Evolutionary conservation across 2,797 vertebrate genomes (phyloP).

Genomic region (Potorous gilbertii): DNA sequence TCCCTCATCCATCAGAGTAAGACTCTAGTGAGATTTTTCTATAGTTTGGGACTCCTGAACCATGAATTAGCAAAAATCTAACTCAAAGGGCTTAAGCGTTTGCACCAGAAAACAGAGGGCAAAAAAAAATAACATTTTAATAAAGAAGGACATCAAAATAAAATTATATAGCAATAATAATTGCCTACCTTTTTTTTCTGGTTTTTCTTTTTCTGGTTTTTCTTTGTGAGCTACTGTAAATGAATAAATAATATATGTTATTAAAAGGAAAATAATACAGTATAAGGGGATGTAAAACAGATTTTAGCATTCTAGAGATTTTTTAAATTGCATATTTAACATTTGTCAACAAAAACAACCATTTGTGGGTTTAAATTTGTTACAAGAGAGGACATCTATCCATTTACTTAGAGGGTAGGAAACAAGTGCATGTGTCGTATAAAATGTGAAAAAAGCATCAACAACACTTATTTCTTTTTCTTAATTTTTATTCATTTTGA

Average conservation of each 20-base stretch:
- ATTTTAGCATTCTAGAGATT: conserved; percentile 15
- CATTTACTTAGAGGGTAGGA: background rate
- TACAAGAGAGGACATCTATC: background rate
- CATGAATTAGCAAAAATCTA: conserved; percentile 14
- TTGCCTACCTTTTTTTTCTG: conserved; percentile 75
- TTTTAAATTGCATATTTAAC: background rate
- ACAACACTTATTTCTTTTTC: background rate
- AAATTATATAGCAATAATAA: background rate
- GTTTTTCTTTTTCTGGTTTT: conserved; percentile 75
- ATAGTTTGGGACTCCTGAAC: background rate
- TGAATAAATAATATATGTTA: conserved; percentile 45
- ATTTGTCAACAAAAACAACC: background rate
- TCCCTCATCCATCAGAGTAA: background rate
- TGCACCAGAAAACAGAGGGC: background rate
- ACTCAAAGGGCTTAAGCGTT: background rate
- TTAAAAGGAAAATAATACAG: conserved; percentile 47
- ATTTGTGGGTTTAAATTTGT: background rate
- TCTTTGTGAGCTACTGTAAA: conserved; percentile 75
- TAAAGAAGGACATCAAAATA: background rate
- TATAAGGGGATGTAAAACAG: background rate
- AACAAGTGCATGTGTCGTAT: background rate
- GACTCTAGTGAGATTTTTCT: background rate
- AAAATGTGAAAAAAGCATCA: background rate
- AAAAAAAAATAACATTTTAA: background rate
- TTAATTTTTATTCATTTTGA: background rate